Percentiles rank a stretch among this genome's conserved stretches.
Evolutionary conservation across 2,113 vertebrate genomes (phyloP).

Genomic region (Reinhardtius hippoglossoides): DNA sequence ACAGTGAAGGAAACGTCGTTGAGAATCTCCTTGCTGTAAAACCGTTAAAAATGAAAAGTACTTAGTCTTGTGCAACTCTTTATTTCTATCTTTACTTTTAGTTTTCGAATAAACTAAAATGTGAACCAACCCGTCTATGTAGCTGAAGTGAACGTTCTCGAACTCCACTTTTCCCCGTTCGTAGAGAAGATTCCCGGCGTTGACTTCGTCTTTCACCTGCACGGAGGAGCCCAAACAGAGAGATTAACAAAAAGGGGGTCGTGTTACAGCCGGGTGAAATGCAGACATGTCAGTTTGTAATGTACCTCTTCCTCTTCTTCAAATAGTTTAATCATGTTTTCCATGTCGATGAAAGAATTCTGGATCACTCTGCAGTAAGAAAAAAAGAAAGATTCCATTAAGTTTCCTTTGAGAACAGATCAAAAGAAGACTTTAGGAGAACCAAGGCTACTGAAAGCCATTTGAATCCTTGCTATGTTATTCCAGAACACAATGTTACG

Average conservation of each 20-base stretch:
- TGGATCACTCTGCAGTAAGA: conserved; percentile 90
- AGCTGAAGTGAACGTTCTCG: conserved; percentile 94
- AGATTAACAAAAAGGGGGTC: background rate
- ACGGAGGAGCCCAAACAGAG: background rate
- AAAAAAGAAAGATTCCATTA: background rate
- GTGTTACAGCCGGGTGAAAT: accelerated
- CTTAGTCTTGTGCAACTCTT: background rate
- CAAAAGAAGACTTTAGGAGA: no score
- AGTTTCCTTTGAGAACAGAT: no score
- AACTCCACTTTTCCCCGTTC: conserved; percentile 89
- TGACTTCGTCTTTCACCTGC: conserved; percentile 91
- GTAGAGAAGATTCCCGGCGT: conserved; percentile 84
- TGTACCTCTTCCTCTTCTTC: conserved; percentile 90
- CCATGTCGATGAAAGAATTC: conserved; percentile 97
- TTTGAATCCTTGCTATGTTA: background rate
- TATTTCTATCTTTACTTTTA: background rate
- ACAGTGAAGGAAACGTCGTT: conserved; percentile 93
- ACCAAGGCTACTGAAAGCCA: no score
- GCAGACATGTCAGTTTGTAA: background rate
- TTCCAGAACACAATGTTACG: background rate
- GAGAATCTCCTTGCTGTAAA: conserved; percentile 88
- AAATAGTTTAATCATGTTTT: conserved; percentile 97
- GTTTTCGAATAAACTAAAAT: background rate
- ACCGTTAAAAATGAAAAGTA: background rate
- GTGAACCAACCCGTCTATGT: conserved; percentile 84